phyloP scores from a whole-genome alignment of 2,888 invertebrate genomes.

The Phragmatobia fuliginosa region DNA sequence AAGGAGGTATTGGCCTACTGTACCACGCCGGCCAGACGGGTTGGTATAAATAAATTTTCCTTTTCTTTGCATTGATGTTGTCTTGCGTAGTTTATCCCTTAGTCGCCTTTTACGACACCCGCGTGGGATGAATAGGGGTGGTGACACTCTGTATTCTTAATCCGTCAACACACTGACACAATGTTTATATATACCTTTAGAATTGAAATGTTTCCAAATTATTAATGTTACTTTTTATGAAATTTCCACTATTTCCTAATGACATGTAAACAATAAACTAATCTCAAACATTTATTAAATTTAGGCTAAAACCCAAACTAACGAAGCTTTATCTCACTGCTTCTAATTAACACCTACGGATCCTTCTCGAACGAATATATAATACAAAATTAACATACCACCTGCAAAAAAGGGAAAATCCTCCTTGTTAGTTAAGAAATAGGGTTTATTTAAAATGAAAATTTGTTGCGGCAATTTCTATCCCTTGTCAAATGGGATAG shows the following conservation, averaged over 20 bases:
- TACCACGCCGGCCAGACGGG: too few species aligned
- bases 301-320: constrained; percentile 50
- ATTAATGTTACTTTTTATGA: not conserved
- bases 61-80: too few species aligned
- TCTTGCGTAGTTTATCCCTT: too few species aligned
- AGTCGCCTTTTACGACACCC: too few species aligned
- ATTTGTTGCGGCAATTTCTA: constrained; percentile 23
- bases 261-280: constrained; percentile 45
- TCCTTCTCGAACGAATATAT: constrained; percentile 41
- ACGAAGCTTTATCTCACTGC: constrained; percentile 54
- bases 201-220: not conserved
- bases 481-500: constrained; percentile 52
- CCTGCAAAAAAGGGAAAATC: constrained; percentile 14
- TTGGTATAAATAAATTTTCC: too few species aligned
- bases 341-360: constrained; percentile 62
- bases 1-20: too few species aligned
- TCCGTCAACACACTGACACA: too few species aligned
- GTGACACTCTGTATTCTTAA: too few species aligned
- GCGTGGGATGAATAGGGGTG: too few species aligned
- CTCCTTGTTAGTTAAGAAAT: constrained; percentile 16
- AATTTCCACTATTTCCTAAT: constrained; percentile 23
- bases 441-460: constrained; percentile 27
- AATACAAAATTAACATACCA: constrained; percentile 27
- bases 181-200: too few species aligned
- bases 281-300: constrained; percentile 46